Percentiles rank a stretch among this genome's conserved stretches.
These are phyloP conservation scores for Chironomus tepperi DNA, from an alignment of 1,140 invertebrate species.

Conservation along the genomic window DNA sequence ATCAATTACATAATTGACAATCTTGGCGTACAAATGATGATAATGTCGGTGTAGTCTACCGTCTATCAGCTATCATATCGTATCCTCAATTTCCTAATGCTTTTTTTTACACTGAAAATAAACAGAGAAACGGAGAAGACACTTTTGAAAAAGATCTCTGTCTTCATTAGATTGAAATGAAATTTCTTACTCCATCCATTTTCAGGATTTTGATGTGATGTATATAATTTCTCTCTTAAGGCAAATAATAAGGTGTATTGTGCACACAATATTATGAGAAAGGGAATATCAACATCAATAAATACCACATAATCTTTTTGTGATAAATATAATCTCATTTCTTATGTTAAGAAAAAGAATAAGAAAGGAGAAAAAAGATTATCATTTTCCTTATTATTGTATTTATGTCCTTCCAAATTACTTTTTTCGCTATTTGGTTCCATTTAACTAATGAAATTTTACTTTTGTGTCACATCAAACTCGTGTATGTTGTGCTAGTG, in stretches of 20 bases:
- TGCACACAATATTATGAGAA: no score
- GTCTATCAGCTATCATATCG: not conserved
- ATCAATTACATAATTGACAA: slow-evolving; percentile 19
- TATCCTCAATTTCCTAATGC: not conserved
- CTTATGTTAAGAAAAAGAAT: not conserved
- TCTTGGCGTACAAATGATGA: not conserved
- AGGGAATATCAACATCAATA: slow-evolving; percentile 21
- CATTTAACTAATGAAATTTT: slow-evolving; percentile 20
- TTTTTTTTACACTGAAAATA: no score
- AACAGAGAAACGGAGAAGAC: not conserved
- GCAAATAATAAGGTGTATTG: slow-evolving; percentile 1
- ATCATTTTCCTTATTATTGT: not conserved
- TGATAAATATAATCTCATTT: slow-evolving; percentile 23
- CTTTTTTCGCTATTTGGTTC: not conserved
- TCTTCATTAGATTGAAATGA: slow-evolving; percentile 4
- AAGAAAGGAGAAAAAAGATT: not conserved
- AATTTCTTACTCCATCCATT: not conserved
- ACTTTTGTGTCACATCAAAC: no score
- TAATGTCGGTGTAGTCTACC: not conserved
- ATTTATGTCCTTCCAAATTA: not conserved
- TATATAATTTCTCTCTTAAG: not conserved
- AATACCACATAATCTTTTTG: slow-evolving; percentile 23
- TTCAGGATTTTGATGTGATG: not conserved
- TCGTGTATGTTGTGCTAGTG: no score
- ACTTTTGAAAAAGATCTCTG: not conserved